Percentiles rank a stretch among this genome's conserved stretches.
Conservation (phyloP, 1,140 invertebrate genomes). For the Lethrus apterus region DNA sequence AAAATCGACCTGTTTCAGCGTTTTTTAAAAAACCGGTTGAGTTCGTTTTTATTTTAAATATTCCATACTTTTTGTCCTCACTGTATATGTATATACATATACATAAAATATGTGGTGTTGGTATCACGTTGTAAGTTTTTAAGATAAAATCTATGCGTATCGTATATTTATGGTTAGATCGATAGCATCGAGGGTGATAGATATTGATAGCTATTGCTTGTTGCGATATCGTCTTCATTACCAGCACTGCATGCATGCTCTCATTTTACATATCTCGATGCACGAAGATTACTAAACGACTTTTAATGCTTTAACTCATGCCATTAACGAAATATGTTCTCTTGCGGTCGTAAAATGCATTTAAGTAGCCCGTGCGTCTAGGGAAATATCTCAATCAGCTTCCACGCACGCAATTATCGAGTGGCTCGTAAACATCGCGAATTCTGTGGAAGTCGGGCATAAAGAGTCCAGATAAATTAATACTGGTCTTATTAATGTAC, state of each 20-base stretch:
- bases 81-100: no score
- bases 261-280: conserved; percentile 35
- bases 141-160: no score
- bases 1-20: no score
- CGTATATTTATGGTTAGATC: no score
- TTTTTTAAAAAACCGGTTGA: no score
- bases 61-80: no score
- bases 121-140: no score
- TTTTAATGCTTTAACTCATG: conserved; percentile 35
- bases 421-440: conserved; percentile 25
- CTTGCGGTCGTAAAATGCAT: conserved; percentile 16
- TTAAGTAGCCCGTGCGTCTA: conserved; percentile 18
- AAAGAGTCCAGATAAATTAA: conserved; percentile 27
- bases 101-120: no score
- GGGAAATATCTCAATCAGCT: conserved; percentile 29
- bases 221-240: conserved; percentile 38
- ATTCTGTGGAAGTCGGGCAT: conserved; percentile 20
- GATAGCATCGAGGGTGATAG: no score
- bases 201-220: conserved; percentile 31
- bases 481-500: no score
- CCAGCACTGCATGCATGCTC: conserved; percentile 40
- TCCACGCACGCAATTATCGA: conserved; percentile 29
- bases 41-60: no score
- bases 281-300: conserved; percentile 34
- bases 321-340: conserved; percentile 32